phyloP scores from a whole-genome alignment of 2,797 vertebrate genomes.

The Arrhamphus sclerolepis region DNA sequence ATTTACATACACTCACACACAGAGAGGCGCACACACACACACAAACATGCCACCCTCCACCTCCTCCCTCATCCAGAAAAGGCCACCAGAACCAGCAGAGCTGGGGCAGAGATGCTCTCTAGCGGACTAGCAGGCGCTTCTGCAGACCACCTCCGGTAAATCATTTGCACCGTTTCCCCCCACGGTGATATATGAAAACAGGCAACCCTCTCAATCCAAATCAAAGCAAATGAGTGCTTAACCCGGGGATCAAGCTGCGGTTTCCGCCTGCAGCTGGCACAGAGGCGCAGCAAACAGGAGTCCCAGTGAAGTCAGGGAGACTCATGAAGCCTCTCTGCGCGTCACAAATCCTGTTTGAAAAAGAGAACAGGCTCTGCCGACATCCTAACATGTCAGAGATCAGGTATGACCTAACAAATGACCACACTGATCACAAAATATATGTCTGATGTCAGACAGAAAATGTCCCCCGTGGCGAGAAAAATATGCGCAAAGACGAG shows the following conservation, averaged over 20 bases:
- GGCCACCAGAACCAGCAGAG: no score
- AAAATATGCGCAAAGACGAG: constrained; percentile 2
- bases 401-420: no score
- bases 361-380: no score
- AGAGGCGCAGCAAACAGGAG: constrained; percentile 41
- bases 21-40: no score
- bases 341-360: neutral
- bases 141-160: no score
- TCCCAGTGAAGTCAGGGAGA: constrained; percentile 32
- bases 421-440: neutral
- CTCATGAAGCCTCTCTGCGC: neutral
- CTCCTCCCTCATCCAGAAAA: constrained; percentile 8
- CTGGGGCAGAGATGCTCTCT: constrained; percentile 42
- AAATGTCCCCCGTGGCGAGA: neutral
- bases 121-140: neutral
- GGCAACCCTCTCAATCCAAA: constrained; percentile 21
- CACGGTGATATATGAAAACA: constrained; percentile 17
- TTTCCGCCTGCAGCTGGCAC: constrained; percentile 44
- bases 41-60: constrained; percentile 5
- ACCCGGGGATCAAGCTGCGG: constrained; percentile 40
- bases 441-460: neutral
- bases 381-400: no score
- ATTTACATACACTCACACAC: constrained; percentile 8
- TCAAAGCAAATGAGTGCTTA: constrained; percentile 20
- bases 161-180: neutral